A percentile compares a stretch with the other conserved stretches of the same genome.
These are phyloP conservation scores for Pongo pygmaeus DNA, from an alignment of 2,113 vertebrate species.

Conservation along the genomic window DNA sequence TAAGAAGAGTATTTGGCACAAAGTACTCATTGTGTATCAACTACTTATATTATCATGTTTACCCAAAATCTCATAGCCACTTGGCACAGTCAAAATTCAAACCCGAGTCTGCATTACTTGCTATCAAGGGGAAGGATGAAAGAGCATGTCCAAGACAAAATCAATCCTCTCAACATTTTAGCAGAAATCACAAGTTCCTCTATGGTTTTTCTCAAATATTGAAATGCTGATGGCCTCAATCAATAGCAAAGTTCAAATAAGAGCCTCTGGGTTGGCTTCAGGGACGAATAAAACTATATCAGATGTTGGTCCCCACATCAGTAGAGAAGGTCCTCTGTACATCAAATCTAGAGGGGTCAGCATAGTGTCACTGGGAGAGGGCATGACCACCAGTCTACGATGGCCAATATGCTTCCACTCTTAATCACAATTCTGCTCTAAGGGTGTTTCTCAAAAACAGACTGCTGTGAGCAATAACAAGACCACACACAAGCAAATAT, in stretches of 20 bases:
- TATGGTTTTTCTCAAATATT: neutral
- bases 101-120: neutral
- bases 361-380: neutral
- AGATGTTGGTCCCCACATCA: neutral
- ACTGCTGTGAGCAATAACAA: neutral
- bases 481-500: neutral
- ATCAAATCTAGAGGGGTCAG: neutral
- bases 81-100: neutral
- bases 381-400: neutral
- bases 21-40: neutral
- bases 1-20: neutral
- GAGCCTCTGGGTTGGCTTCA: neutral
- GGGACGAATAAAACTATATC: neutral
- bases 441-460: neutral
- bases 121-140: neutral
- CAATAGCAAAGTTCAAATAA: neutral
- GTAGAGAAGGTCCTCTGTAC: neutral
- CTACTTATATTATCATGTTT: neutral
- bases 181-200: constrained; percentile 52
- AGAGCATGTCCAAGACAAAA: neutral
- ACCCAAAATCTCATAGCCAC: neutral
- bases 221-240: neutral
- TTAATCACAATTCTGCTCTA: neutral
- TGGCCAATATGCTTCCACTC: neutral
- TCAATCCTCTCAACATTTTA: neutral